These are phyloP conservation scores for Megalopta genalis DNA, from an alignment of 1,140 invertebrate genomes.

Conservation along the genomic window DNA sequence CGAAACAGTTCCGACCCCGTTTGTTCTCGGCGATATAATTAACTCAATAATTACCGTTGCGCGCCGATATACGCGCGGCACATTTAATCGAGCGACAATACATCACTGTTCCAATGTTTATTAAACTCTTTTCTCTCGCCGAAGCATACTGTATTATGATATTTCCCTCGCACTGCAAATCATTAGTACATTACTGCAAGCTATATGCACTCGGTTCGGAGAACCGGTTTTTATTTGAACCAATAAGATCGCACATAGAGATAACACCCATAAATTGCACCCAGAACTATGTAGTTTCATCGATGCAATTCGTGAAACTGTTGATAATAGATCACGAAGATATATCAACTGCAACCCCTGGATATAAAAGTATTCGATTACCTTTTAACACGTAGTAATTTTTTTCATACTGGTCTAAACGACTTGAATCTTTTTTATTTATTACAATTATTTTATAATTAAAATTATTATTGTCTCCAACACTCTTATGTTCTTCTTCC, in stretches of 20 bases:
- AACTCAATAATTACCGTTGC: constrained; percentile 2
- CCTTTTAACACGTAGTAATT: too few species aligned
- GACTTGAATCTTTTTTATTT: too few species aligned
- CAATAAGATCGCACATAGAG: not conserved
- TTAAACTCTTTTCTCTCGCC: constrained; percentile 4
- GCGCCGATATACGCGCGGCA: not conserved
- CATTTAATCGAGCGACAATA: not conserved
- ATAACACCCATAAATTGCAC: not conserved
- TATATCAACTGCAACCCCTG: too few species aligned
- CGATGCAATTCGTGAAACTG: too few species aligned
- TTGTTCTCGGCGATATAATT: not conserved
- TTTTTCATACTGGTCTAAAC: too few species aligned
- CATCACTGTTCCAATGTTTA: constrained; percentile 7
- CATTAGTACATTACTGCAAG: not conserved
- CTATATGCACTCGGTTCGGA: too few species aligned
- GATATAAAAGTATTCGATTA: too few species aligned
- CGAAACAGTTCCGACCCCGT: not conserved
- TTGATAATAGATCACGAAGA: too few species aligned
- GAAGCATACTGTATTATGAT: not conserved
- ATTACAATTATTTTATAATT: too few species aligned
- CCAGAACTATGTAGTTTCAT: too few species aligned
- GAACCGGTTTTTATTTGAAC: not conserved
- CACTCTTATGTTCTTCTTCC: too few species aligned
- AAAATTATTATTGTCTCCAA: too few species aligned
- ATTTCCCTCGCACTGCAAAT: not conserved